These are phyloP conservation scores for Dicranocentrus wangi DNA, from an alignment of 2,888 invertebrate species.

Conservation along the genomic window DNA sequence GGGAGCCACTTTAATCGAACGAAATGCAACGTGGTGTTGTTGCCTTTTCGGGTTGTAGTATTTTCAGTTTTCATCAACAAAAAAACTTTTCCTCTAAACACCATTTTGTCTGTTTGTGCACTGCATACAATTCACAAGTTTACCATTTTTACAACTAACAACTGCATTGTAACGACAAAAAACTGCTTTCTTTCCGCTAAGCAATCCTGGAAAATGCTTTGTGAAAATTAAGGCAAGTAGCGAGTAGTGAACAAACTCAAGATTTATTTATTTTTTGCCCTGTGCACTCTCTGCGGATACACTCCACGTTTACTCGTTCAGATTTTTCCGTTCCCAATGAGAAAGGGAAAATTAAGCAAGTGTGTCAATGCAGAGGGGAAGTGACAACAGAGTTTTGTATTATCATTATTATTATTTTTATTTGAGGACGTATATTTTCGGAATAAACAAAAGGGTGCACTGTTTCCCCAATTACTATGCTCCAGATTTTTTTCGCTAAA, in stretches of 20 bases:
- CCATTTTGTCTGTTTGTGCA: no score
- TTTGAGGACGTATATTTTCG: constrained; percentile 8
- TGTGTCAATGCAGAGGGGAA: constrained; percentile 43
- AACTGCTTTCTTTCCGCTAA: no score
- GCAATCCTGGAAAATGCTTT: constrained; percentile 7
- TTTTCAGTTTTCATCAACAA: no score
- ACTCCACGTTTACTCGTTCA: constrained; percentile 13
- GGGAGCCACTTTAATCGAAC: no score
- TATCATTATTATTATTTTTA: constrained; percentile 4
- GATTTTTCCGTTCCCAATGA: constrained; percentile 33
- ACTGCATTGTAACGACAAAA: no score
- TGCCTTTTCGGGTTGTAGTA: no score
- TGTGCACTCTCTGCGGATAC: no score
- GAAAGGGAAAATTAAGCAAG: constrained; percentile 44
- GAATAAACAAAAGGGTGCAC: not conserved
- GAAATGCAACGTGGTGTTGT: no score
- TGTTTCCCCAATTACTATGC: constrained; percentile 16
- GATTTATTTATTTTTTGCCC: constrained; percentile 12
- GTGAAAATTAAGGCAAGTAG: constrained; percentile 3
- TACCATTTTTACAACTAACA: not conserved
- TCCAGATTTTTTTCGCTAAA: constrained; percentile 14
- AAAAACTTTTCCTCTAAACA: no score
- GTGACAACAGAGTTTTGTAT: not conserved
- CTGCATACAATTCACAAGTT: no score
- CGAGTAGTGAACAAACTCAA: no score